Percentiles rank a stretch among this genome's conserved stretches.
phyloP scores from a whole-genome alignment of 1,140 invertebrate genomes.

The Aricia agestis region DNA sequence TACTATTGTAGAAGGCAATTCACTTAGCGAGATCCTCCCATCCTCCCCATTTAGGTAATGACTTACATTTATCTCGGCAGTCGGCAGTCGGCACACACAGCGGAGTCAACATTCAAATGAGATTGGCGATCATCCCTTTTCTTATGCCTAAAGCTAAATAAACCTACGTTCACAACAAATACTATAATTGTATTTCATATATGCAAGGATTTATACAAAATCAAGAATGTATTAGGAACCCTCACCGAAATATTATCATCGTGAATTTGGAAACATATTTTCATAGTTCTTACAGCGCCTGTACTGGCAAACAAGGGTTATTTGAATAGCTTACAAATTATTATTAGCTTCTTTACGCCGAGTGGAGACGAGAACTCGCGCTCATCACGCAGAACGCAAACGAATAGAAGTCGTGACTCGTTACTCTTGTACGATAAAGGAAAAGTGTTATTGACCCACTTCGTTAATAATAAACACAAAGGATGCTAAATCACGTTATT shows the following conservation, averaged over 20 bases:
- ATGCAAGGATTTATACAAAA: too few species aligned
- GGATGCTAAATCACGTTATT: not conserved
- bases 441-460: not conserved
- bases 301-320: too few species aligned
- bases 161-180: not conserved
- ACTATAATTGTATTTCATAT: too few species aligned
- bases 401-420: not conserved
- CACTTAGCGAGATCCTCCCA: not conserved
- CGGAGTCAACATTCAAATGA: not conserved
- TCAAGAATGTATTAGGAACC: too few species aligned
- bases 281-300: too few species aligned
- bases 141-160: not conserved
- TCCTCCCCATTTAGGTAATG: not conserved
- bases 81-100: not conserved
- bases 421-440: not conserved
- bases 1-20: not conserved
- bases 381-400: too few species aligned
- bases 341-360: too few species aligned
- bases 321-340: too few species aligned
- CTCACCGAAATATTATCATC: too few species aligned
- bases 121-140: not conserved
- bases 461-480: not conserved
- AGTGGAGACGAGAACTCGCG: too few species aligned
- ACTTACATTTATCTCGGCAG: not conserved
- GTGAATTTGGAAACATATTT: too few species aligned